Evolutionary conservation across 2,113 vertebrate species (phyloP), one percentile per base, ranked within the genome.

Genomic region (Tenebrosternarchus preto): DNA sequence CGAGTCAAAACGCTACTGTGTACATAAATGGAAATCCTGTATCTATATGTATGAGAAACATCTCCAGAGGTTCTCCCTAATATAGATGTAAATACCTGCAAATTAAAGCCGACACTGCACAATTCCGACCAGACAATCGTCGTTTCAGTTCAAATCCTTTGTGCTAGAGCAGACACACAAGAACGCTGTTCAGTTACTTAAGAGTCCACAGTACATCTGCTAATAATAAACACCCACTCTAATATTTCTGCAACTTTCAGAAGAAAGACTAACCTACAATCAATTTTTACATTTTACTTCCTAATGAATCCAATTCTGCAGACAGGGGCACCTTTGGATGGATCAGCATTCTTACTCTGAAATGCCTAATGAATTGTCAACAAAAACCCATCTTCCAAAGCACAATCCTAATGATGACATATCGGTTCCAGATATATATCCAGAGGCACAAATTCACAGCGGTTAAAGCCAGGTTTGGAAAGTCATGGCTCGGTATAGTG

Each of bases 371-470:
- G 22, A 71, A 50, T 4, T 17, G 25, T 36, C 22, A 22, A 70
- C 33, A 61, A 17, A 43, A 68, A 5, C 15, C 50, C 66, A 78
- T 57, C 36, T 33, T 46, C 63, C 27, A 20, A 29, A 16, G 53
- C 76, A 57, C 31, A 15, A 20, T 25, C 43, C 24, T 15, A 55
- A 64, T 64, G 33, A 73, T 25, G 56, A 11, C 68, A 53, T 33
- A 80, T 73, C 22, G 64, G 43, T 24, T 72, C 64, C 25, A 61
- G 19, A 9, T 68, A 50, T 68, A 50, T 66, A 70, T 59, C 60
- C 68, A 74, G 77, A 46, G 79, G 75, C 68, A 73, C 55, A 24
- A 50, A 43, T n/a, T n/a, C n/a, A n/a, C n/a, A 68, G 53, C 43
- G 63, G 60, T n/a, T 46, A 53, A 31, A 16, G 50, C 63, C 29